Percentiles rank a stretch among this genome's conserved stretches.
Conservation (phyloP, 2,888 invertebrate species). For the Lottia scabra region DNA sequence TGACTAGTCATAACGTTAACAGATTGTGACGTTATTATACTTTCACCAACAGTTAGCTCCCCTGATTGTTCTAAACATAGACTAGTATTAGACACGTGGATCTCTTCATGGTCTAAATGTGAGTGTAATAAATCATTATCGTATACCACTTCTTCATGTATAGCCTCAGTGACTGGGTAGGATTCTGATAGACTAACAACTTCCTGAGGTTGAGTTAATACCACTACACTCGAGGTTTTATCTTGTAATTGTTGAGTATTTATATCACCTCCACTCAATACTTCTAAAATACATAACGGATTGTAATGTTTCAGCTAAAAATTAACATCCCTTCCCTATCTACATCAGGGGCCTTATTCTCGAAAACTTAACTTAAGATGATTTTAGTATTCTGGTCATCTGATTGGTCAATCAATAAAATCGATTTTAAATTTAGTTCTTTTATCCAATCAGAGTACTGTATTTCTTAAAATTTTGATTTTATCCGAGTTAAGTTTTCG, state of each 20-base stretch:
- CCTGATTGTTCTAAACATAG: slow-evolving; percentile 15
- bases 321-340: no score
- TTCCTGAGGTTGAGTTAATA: slow-evolving; percentile 44
- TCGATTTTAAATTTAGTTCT: no score
- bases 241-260: slow-evolving; percentile 7
- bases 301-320: not conserved
- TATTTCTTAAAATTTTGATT: no score
- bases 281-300: slow-evolving; percentile 10
- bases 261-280: slow-evolving; percentile 6
- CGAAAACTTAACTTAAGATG: no score
- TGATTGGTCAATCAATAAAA: no score
- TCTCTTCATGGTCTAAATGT: slow-evolving; percentile 35
- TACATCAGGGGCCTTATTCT: no score
- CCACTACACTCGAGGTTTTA: slow-evolving; percentile 39
- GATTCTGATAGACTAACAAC: slow-evolving; percentile 32
- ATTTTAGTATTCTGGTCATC: no score
- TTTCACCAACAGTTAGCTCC: slow-evolving; percentile 22
- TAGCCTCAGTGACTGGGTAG: slow-evolving; percentile 18
- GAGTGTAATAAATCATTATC: slow-evolving; percentile 31
- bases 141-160: slow-evolving; percentile 28
- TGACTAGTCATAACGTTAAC: not conserved
- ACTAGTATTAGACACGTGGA: slow-evolving; percentile 21
- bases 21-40: slow-evolving; percentile 11
- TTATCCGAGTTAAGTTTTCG: no score
- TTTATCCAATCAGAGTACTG: no score